Evolutionary conservation across 2,113 vertebrate species (phyloP).

Genomic region (Eupsittula cactorum): DNA sequence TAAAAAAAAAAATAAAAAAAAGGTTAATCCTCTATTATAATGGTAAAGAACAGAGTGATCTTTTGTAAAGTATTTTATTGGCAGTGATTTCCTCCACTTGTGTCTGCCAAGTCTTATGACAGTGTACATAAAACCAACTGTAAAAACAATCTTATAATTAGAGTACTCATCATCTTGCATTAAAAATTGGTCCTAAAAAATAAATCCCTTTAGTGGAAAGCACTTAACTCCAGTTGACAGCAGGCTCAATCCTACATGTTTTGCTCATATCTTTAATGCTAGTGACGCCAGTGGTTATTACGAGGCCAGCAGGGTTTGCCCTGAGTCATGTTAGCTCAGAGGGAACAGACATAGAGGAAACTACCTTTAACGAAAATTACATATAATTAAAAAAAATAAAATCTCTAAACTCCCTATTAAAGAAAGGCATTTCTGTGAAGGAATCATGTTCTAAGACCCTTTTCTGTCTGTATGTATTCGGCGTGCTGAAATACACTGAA

Average conservation of each 20-base stretch:
- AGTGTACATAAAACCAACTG: slow-evolving; percentile 37
- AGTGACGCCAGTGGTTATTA: background rate
- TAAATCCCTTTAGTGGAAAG: slow-evolving; percentile 1
- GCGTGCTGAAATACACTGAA: background rate
- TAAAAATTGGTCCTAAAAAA: slow-evolving; percentile 43
- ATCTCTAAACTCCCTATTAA: background rate
- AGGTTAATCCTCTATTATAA: background rate
- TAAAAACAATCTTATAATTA: slow-evolving; percentile 34
- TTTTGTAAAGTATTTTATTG: slow-evolving; percentile 38
- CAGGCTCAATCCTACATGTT: background rate
- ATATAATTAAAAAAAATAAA: background rate
- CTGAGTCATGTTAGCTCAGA: background rate
- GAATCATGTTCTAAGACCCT: background rate
- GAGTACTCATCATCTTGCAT: background rate
- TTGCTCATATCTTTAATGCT: background rate
- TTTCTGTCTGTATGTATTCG: background rate
- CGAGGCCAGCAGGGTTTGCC: background rate
- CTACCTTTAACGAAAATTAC: background rate
- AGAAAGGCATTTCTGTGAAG: background rate
- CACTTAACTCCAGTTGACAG: slow-evolving; percentile 3
- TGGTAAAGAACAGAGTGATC: slow-evolving; percentile 26
- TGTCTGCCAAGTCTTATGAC: slow-evolving; percentile 52
- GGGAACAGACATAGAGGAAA: background rate
- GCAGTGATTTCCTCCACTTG: slow-evolving; percentile 24
- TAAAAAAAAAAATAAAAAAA: background rate